Base-by-base conservation (phyloP, 2,797 vertebrate genomes). In the Smutsia temminckii region DNA sequence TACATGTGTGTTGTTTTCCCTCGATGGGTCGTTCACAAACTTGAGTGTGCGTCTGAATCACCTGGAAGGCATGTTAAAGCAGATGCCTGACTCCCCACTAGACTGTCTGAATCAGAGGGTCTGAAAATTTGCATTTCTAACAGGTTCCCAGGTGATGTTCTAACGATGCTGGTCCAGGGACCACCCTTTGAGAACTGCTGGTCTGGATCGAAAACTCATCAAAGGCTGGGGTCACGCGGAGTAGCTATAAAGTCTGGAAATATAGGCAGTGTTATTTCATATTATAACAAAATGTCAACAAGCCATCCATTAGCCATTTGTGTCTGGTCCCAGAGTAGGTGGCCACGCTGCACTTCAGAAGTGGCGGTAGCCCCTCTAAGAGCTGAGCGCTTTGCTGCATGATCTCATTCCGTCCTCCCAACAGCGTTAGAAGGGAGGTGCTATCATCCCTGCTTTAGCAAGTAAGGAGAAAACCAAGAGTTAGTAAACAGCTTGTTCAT, bases 221-320 rank as follows among this genome's bases (percentile, higher is more conserved):
- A 29, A 53, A 42, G 63, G 49, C 37, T 77, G 51, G 57, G 69
- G 29, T 0, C 10, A 66, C 29, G 6, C 20, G 7, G 80, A 34
- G 21, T 17, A 55, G 55, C 40, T 0, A 0, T 11, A 3, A 37
- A 25, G 59, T 53, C 90, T 63, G 59, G 53, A 53, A 40, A 87
- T n/a, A 59, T 6, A 77, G 79, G 29, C 9, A 42, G 1, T 27
- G 2, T 64, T 40, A 34, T 49, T 75, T 89, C 21, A 49, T 51
- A 8, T 42, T 12, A 8, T n/a, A 4, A n/a, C 17, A 20, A 53
- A 61, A 13, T 40, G 25, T 14, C 68, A 3, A 6, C 16, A 3
- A 6, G 16, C 55, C 10, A 3, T 46, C 8, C 34, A 1, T 40
- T 32, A 0, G 2, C 0, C 18, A 20, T 55, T 51, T 10, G 0